Evolutionary conservation across 2,797 vertebrate species (phyloP), one percentile per base, ranked within the genome.

Genomic region (Phoebastria nigripes): DNA sequence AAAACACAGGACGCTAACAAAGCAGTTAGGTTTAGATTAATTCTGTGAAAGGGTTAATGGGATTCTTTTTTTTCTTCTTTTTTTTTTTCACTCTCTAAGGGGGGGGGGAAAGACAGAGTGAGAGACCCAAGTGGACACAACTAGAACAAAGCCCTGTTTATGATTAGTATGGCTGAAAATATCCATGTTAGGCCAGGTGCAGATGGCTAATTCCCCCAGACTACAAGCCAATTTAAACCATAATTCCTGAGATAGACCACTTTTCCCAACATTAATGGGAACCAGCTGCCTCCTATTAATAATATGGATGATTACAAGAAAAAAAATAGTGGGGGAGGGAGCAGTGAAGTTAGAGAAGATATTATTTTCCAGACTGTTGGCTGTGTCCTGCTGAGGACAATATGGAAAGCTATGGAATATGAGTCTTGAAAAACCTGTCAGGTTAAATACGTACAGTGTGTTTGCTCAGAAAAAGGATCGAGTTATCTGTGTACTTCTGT

Each of bases 281-380:
- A 97, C 97, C 98, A 99, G 98, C 98, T 99, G 98, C 97, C 97
- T 97, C 97, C 98, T 97, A 98, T 98, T 98, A 98, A 98, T 98
- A 98, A 96, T 97, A 98, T 86, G 87, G 96, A 96, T 97, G 89
- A 90, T 98, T 97, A 92, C 92, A 94, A 95, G 94, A 95, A 76
- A 90, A 96, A 93, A 70, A 80, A 91, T 69, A 51, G 31, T 73
- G 52, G 73, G 66, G 87, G 76, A 86, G 59, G 83, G 89, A 84
- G 51, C 41, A 54, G 87, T 87, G 70, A 95, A 96, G 84, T 95
- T 94, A 92, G 83, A 90, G 88, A 94, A 96, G 96, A 89, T 93
- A 96, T 93, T 94, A 79, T 97, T 97, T 95, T 95, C 89, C 84
- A 96, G 97, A 79, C 87, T 96, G 74, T 89, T 62, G 56, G 73